Conservation (phyloP, 2,113 vertebrate species). For the Hemicordylus capensis region DNA sequence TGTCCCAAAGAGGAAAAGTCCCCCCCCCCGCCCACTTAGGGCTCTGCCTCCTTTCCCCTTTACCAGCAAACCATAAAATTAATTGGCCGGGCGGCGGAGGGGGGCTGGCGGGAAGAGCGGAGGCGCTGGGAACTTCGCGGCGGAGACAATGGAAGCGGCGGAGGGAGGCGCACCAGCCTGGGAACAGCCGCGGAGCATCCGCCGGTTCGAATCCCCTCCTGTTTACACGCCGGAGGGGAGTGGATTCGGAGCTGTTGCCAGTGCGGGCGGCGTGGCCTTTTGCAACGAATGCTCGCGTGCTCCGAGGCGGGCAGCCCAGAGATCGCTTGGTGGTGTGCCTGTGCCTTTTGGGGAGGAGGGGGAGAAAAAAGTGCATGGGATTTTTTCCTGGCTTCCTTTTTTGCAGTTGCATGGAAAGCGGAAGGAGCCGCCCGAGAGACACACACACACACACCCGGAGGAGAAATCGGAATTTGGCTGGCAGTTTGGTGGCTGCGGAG, state of each 20-base stretch:
- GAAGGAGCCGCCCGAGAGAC: slow-evolving; percentile 5
- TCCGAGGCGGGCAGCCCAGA: neutral
- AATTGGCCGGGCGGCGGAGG: neutral
- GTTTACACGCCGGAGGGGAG: neutral
- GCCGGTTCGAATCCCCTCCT: neutral
- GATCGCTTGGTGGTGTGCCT: too few species aligned
- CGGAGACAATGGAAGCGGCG: slow-evolving; percentile 26
- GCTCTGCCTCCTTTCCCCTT: neutral
- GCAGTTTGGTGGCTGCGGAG: neutral
- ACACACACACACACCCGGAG: too few species aligned
- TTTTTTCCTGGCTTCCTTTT: neutral
- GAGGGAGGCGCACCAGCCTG: neutral
- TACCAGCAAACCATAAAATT: neutral
- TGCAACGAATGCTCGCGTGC: neutral
- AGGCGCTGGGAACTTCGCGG: slow-evolving; percentile 3
- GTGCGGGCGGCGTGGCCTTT: neutral
- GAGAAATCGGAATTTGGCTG: neutral
- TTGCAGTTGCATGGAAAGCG: neutral
- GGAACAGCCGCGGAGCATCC: neutral
- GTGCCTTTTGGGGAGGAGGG: neutral
- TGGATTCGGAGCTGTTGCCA: neutral
- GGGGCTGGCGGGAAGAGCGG: neutral
- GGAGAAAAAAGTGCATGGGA: neutral
- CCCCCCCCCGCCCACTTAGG: neutral
- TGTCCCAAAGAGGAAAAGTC: neutral